A percentile compares a stretch with the other conserved stretches of the same genome.
Conservation (phyloP, 1,140 invertebrate genomes). For the Agrilus planipennis region DNA sequence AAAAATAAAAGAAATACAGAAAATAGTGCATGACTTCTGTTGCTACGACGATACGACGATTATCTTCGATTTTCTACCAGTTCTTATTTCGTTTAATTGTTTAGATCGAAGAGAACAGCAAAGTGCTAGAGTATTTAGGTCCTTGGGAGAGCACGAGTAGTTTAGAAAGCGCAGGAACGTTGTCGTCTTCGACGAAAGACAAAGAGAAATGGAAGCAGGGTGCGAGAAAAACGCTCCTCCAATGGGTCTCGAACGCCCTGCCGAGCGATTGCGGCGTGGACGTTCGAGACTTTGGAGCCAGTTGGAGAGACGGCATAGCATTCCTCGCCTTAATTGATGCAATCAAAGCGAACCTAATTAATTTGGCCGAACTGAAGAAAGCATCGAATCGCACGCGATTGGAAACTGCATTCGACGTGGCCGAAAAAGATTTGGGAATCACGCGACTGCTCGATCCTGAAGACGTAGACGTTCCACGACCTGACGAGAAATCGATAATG, state of each 20-base stretch:
- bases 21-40: no score
- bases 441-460: conserved; percentile 86
- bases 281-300: conserved; percentile 89
- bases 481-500: conserved; percentile 98
- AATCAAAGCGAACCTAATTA: conserved; percentile 87
- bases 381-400: conserved; percentile 70
- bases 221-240: conserved; percentile 80
- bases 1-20: no score
- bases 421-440: conserved; percentile 86
- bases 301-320: conserved; percentile 94
- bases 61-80: no score
- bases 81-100: conserved; percentile 15
- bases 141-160: conserved; percentile 71
- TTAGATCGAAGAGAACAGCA: conserved; percentile 92
- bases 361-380: conserved; percentile 66
- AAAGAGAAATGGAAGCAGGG: conserved; percentile 74
- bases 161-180: conserved; percentile 58
- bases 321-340: conserved; percentile 94
- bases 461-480: conserved; percentile 94
- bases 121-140: conserved; percentile 74
- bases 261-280: conserved; percentile 79
- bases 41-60: no score
- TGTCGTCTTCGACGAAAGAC: conserved; percentile 54
- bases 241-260: conserved; percentile 89
- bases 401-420: conserved; percentile 88